A percentile compares a stretch with the other conserved stretches of the same genome.
phyloP scores from a whole-genome alignment of 2,797 vertebrate species.

The Margarornis squamiger region DNA sequence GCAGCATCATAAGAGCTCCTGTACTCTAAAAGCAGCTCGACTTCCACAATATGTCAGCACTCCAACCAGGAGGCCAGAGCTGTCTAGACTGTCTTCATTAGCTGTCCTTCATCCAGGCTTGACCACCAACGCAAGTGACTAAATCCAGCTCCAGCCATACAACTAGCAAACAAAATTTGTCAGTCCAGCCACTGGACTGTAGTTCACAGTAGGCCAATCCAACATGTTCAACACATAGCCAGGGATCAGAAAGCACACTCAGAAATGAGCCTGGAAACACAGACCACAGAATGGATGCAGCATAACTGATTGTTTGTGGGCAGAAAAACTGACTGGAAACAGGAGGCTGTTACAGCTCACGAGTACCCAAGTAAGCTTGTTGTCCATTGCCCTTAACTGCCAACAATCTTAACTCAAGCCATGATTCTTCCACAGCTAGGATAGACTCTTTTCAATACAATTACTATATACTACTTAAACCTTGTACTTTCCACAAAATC shows the following conservation, averaged over 20 bases:
- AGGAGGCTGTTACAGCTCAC: background rate
- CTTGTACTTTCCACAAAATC: background rate
- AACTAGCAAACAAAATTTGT: background rate
- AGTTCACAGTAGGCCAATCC: background rate
- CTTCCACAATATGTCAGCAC: background rate
- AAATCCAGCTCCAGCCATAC: background rate
- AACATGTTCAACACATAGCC: background rate
- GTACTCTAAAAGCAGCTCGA: background rate
- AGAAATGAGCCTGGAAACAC: background rate
- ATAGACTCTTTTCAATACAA: background rate
- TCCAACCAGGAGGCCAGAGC: background rate
- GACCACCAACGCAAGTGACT: background rate
- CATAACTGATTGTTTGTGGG: background rate
- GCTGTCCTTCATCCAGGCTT: background rate
- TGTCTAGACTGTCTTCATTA: background rate
- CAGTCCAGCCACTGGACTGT: background rate
- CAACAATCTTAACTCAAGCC: background rate
- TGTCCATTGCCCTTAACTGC: background rate
- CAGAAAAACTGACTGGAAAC: background rate
- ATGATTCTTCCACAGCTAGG: background rate
- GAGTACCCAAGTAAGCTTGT: background rate
- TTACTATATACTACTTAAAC: background rate
- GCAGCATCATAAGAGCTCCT: background rate
- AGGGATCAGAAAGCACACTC: background rate
- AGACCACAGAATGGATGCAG: background rate